These are phyloP conservation scores for Trachelipus rathkii DNA, from an alignment of 1,140 invertebrate species.

Conservation along the genomic window DNA sequence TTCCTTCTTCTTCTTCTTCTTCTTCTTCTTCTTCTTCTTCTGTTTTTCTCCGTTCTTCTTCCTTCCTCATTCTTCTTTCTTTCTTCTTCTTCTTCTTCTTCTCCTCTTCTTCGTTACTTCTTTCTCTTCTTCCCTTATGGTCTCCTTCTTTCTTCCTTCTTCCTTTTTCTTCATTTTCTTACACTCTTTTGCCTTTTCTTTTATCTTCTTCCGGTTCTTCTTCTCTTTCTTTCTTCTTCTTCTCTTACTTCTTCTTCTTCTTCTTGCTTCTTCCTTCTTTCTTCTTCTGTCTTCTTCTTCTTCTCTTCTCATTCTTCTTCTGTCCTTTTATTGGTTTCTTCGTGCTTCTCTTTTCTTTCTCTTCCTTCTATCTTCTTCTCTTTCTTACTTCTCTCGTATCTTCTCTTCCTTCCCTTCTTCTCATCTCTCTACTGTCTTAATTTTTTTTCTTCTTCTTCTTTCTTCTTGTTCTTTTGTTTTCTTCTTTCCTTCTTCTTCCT, in stretches of 20 bases:
- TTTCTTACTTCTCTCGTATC: neutral
- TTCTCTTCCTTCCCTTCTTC: neutral
- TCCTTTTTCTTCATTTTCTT: neutral
- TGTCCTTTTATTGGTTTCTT: neutral
- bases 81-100: neutral
- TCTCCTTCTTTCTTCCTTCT: neutral
- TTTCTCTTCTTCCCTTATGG: neutral
- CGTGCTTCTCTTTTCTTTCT: neutral
- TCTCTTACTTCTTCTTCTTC: neutral
- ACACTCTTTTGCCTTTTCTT: neutral
- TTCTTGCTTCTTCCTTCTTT: neutral
- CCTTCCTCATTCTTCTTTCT: neutral
- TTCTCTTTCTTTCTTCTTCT: neutral
- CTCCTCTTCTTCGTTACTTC: neutral
- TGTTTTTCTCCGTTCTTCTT: neutral
- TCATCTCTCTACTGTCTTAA: neutral
- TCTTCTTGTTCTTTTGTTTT: neutral
- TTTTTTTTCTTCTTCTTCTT: neutral
- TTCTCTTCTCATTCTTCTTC: neutral
- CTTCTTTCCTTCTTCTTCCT: neutral
- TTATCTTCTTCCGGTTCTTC: neutral
- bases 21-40: neutral
- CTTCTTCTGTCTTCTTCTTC: neutral
- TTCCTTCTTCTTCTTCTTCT: neutral
- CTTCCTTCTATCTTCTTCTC: neutral